A percentile compares a stretch with the other conserved stretches of the same genome.
These are phyloP conservation scores for Acromyrmex echinatior DNA, from an alignment of 1,140 invertebrate genomes.

Conservation along the genomic window DNA sequence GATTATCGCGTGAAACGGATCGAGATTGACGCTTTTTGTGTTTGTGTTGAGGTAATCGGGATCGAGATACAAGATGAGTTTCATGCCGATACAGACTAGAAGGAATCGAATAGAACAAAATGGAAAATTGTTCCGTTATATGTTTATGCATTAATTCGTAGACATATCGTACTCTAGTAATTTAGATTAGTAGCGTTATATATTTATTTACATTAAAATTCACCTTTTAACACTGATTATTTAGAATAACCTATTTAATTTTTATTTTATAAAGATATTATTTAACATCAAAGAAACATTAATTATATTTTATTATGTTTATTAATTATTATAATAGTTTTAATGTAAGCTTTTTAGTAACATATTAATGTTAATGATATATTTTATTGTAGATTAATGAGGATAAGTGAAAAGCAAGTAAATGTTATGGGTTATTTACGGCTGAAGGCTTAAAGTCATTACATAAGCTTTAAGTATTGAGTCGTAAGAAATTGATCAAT, in stretches of 20 bases:
- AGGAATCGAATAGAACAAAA: neutral
- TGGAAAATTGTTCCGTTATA: neutral
- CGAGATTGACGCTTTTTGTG: constrained; percentile 6
- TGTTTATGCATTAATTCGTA: too few relatives aligned
- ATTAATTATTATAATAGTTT: neutral
- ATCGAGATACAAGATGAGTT: neutral
- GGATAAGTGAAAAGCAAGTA: too few relatives aligned
- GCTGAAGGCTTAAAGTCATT: too few relatives aligned
- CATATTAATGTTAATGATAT: too few relatives aligned
- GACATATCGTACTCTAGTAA: too few relatives aligned
- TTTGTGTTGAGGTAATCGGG: neutral
- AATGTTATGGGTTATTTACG: too few relatives aligned
- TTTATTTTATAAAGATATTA: neutral
- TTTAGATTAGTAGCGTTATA: too few relatives aligned
- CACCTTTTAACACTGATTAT: too few relatives aligned
- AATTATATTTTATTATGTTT: neutral
- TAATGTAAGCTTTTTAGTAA: neutral
- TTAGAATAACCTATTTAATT: neutral
- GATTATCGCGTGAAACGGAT: constrained; percentile 24
- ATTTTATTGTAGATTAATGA: too few relatives aligned
- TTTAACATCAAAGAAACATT: neutral
- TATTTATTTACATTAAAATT: too few relatives aligned
- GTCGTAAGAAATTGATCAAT: too few relatives aligned
- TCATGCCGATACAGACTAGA: neutral
- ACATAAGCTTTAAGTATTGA: too few relatives aligned